Evolutionary conservation across 23 tunicate species (phyloP).

Genomic region (Corella eumyota): DNA sequence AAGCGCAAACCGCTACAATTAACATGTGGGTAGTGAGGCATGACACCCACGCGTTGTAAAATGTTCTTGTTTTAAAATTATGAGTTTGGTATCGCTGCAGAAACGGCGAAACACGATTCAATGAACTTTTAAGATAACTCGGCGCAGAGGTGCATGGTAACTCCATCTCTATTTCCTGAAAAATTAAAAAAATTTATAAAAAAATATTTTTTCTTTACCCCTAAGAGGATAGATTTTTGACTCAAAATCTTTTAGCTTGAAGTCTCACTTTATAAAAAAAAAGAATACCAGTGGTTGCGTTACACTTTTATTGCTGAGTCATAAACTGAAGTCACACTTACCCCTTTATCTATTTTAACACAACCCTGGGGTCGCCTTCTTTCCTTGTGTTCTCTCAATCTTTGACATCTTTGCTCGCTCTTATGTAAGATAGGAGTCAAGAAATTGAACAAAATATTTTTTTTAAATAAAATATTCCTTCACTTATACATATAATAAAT

Average conservation of each 20-base stretch:
- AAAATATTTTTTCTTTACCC: no score
- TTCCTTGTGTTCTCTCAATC: slow-evolving; percentile 11
- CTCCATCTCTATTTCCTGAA: not conserved
- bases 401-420: slow-evolving; percentile 15
- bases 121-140: not conserved
- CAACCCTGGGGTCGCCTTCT: slow-evolving; percentile 28
- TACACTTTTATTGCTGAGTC: no score
- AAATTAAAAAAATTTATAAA: not conserved
- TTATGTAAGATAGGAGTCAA: slow-evolving; percentile 1
- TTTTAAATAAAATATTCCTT: no score
- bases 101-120: not conserved
- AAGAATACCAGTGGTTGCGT: no score
- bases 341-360: slow-evolving; percentile 5
- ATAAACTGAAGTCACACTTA: no score
- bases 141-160: not conserved
- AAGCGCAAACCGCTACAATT: slow-evolving; percentile 9
- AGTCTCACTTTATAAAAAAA: no score
- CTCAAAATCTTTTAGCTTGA: no score
- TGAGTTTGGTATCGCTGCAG: not conserved
- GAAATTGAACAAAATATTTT: not conserved
- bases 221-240: no score
- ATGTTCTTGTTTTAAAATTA: no score
- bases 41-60: slow-evolving; percentile 15
- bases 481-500: no score
- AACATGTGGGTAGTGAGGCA: slow-evolving; percentile 9